Conservation (phyloP, 2,113 vertebrate species). For the Sminthopsis crassicaudata region DNA sequence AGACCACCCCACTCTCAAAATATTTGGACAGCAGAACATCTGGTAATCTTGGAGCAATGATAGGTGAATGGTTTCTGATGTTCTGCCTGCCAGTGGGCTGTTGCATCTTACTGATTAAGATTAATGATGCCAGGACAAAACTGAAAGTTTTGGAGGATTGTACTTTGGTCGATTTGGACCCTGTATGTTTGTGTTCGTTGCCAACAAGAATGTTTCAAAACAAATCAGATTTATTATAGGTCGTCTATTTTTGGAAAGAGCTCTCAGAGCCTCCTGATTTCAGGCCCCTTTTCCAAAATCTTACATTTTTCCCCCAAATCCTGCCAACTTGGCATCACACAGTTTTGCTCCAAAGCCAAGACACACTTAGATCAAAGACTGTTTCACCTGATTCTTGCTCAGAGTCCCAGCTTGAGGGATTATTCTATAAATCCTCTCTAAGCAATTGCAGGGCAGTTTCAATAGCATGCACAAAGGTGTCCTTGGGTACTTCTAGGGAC, state of each 20-base stretch:
- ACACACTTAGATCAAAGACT: not conserved
- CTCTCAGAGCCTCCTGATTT: constrained; percentile 15
- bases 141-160: not conserved
- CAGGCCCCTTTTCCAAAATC: not conserved
- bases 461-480: not conserved
- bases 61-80: not conserved
- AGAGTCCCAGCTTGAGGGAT: not conserved
- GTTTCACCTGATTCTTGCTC: not conserved
- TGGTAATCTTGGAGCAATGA: constrained; percentile 1
- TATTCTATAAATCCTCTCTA: too few species aligned
- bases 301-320: not conserved
- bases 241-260: constrained; percentile 31
- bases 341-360: not conserved
- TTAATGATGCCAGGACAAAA: not conserved
- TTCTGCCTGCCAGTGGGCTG: not conserved
- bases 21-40: constrained; percentile 42
- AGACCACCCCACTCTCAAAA: not conserved
- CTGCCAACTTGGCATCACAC: constrained; percentile 7
- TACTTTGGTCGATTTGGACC: not conserved
- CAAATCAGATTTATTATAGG: not conserved
- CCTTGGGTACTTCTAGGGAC: not conserved
- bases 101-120: constrained; percentile 14
- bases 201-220: not conserved
- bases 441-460: not conserved
- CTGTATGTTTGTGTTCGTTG: not conserved